Evolutionary conservation across 2,113 vertebrate species (phyloP), one percentile per base, ranked within the genome.

Genomic region (Chloropsis cyanopogon): DNA sequence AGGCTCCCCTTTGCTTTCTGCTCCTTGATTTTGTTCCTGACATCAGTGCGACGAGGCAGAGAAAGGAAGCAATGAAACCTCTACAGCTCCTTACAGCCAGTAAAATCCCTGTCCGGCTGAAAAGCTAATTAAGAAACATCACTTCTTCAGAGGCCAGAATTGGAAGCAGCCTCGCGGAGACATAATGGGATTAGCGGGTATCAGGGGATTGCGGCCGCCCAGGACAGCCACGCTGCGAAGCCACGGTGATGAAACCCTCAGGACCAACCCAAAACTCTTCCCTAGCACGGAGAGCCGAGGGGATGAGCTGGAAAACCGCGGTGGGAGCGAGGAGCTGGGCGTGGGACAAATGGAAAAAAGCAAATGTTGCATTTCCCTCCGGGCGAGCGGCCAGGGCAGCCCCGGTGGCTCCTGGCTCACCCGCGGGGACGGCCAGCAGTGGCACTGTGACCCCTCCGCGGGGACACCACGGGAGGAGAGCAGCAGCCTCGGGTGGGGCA

Each of bases 51-150:
- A 44, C 15, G 42, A 46, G 61, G 28, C 57, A 72, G 42, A 33
- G 73, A 66, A 63, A 44, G 49, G 71, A 49, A 72, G 46, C 71
- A 56, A 61, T 39, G 66, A 10, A 75, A 80, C 72, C 70, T 69
- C 44, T 11, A 11, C 52, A 42, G 93, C 95, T 92, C 37, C 84
- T 79, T 49, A 22, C 28, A 76, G 88, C 78, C 80, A 21, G 90
- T 46, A 17, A 77, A 94, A 85, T 59, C 61, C 85, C 37, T 11
- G 76, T 78, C 73, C 82, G 46, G 77, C 8, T 85, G 83, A 76
- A 91, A 70, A 53, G 92, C 92, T 92, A 77, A 86, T 97, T 90
- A 94, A 96, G 76, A 95, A 94, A 84, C 97, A 95, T 93, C 96
- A 39, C 90, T 76, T 94, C 95, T 72, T 73, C 82, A 70, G 76